Conservation (phyloP, 2,797 vertebrate species). For the Poecilia wingei region DNA sequence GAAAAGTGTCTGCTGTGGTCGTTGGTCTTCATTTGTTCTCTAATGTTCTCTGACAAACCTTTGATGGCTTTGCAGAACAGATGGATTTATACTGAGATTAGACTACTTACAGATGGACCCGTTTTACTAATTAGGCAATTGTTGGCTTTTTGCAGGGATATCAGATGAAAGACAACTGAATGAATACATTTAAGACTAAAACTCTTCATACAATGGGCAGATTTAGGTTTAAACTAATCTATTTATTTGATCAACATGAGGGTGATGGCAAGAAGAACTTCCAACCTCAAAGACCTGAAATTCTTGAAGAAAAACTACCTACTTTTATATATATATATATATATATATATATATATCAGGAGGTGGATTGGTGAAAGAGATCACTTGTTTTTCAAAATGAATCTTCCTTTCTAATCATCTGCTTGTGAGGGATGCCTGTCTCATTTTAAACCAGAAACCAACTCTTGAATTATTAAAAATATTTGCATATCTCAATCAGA, state of each 20-base stretch:
- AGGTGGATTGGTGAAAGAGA: background rate
- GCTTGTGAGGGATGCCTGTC: background rate
- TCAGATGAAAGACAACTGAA: background rate
- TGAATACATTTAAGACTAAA: background rate
- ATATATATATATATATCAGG: background rate
- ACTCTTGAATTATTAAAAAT: background rate
- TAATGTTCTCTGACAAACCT: background rate
- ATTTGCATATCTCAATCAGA: background rate
- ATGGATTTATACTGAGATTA: background rate
- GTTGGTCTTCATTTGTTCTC: background rate
- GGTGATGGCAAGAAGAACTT: background rate
- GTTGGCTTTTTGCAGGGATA: background rate
- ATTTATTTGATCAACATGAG: background rate
- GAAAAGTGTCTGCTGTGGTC: background rate
- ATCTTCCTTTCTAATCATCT: background rate
- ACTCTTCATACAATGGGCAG: background rate
- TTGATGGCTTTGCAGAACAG: background rate
- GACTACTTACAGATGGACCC: background rate
- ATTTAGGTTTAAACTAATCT: background rate
- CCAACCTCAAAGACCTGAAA: background rate
- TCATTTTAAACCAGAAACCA: background rate
- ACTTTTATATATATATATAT: too few species aligned
- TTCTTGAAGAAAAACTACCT: background rate
- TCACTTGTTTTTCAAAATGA: background rate
- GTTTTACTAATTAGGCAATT: background rate